phyloP scores from a whole-genome alignment of 2,888 invertebrate genomes.

The Epinotia nisella region DNA sequence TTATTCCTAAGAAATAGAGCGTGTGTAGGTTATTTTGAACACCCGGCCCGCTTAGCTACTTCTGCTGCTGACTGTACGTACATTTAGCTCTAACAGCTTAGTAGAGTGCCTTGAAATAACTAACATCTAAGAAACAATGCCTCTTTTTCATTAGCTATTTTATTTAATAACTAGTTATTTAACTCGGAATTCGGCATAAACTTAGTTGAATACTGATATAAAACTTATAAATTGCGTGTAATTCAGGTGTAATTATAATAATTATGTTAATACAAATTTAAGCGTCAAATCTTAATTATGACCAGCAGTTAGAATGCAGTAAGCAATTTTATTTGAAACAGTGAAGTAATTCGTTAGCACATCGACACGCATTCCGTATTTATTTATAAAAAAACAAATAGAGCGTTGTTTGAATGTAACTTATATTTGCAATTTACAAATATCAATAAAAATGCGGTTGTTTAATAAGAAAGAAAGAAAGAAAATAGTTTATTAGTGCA shows the following conservation, averaged over 20 bases:
- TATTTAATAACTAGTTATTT: neutral
- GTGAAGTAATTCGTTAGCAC: conserved; percentile 10
- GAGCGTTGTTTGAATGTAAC: neutral
- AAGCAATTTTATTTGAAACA: neutral
- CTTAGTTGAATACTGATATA: neutral
- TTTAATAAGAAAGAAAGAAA: too few relatives aligned
- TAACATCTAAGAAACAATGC: neutral
- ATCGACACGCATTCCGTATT: neutral
- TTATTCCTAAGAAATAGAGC: too few relatives aligned
- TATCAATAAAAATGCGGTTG: neutral
- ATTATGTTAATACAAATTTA: conserved; percentile 18
- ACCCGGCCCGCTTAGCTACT: too few relatives aligned
- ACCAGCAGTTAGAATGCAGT: conserved; percentile 22
- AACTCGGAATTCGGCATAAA: neutral
- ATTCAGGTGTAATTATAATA: neutral
- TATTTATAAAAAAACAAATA: neutral
- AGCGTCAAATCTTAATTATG: conserved; percentile 28
- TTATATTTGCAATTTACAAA: neutral
- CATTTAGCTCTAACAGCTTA: conserved; percentile 10
- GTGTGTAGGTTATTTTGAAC: too few relatives aligned
- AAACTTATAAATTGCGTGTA: neutral
- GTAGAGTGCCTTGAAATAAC: neutral
- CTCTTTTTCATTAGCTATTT: neutral
- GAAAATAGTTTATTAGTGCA: too few relatives aligned
- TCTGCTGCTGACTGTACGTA: too few relatives aligned